Base-by-base conservation (phyloP, 2,113 vertebrate species). In the Phasianus colchicus region DNA sequence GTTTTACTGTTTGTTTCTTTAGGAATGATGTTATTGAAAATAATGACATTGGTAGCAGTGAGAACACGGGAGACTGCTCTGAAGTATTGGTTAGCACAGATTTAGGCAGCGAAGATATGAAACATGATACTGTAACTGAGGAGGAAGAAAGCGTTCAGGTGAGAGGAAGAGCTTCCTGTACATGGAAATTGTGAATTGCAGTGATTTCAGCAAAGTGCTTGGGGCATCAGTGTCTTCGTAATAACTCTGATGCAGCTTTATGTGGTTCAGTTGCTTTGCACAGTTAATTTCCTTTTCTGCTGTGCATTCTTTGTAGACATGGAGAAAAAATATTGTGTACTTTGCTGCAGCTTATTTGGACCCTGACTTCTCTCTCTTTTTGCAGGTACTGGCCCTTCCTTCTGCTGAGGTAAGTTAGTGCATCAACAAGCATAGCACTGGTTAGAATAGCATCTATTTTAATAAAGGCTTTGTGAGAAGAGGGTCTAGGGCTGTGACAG, bases 61-160 rank as follows among this genome's bases (percentile, higher is more conserved):
- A 96, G 91, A 95, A 95, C 89, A 87, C 89, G 81, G 95, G 88
- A 95, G 93, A 79, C 89, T 96, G 95, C 97, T 98, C 97, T 97
- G 96, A 97, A 97, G 93, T 93, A 69, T 83, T 98, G 96, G 80
- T 95, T 95, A 93, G 97, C 86, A 94, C 97, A 92, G 96, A 97
- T 93, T 69, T 97, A 97, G 97, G 94, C 90, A 94, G 82, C 95
- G 97, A 97, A 97, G 93, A 93, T 97, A 92, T 97, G 82, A 97
- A 97, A 86, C 94, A 73, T 77, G 97, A 96, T 95, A 94, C 92
- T 96, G 72, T 96, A 92, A 97, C 94, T 93, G 97, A 97, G 89
- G 96, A 96, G 96, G 97, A 97, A 96, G 97, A 97, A 97, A 97
- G 93, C 13, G 11, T 96, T 91, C 96, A 98, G 98, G 98, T 98